Base-by-base conservation (phyloP, 2,113 vertebrate species). In the Rallus limicola region DNA sequence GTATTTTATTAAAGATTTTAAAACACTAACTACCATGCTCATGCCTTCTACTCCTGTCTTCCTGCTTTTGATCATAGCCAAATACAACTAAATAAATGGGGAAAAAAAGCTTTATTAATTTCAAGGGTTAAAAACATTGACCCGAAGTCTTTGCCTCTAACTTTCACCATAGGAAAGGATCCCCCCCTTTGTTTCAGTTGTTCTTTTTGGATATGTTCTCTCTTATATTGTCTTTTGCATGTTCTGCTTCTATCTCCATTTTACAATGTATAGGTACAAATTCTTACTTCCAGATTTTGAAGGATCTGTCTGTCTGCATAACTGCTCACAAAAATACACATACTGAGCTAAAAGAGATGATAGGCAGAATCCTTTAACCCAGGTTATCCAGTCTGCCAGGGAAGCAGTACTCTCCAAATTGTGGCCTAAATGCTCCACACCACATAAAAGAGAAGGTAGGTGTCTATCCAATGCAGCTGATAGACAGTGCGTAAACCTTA, bases 1-100 rank as follows among this genome's bases (percentile, higher is more conserved):
- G 40, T 58, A 65, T 92, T 92, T 90, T 83, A 85, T 77, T 72
- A 85, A 86, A 94, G 67, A 96, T 70, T 86, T 1, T 68, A 94
- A 95, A 82, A 68, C 55, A 24, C 67, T 88, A 72, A 58, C 63
- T 74, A 26, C 25, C 67, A 50, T n/a, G 19, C 46, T 94, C 29
- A 64, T 38, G n/a, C 16, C 42, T 77, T 56, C 89, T 91, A 44
- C 24, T 82, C 25, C 53, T 75, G 24, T 44, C n/a, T 68, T 95
- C 34, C n/a, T 80, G 34, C 16, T 84, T 85, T 68, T 68, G 50
- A 72, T 65, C 55, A 77, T 15, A 80, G 55, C n/a, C 56, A 86
- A 95, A 74, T 40, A 50, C 10, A 69, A 40, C 16, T 77, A 63
- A 82, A 86, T 55, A 65, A 77, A 56, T 23, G 6, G 10, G 7